These are phyloP conservation scores for Cetonia aurata DNA, from an alignment of 2,888 invertebrate genomes.

Conservation along the genomic window DNA sequence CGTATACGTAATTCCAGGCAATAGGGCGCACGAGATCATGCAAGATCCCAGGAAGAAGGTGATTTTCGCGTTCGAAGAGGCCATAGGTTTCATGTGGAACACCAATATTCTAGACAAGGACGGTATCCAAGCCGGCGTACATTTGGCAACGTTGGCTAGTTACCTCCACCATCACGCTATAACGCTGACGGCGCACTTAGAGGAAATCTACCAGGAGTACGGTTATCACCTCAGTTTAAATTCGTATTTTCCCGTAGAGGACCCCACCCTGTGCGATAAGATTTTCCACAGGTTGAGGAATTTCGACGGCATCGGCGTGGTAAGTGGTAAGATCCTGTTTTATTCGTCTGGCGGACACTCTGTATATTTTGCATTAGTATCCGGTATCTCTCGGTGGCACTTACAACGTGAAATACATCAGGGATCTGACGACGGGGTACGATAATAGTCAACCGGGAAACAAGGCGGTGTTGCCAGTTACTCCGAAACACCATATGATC, in stretches of 20 bases:
- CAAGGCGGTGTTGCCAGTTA: conserved; percentile 78
- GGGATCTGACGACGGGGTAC: conserved; percentile 92
- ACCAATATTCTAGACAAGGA: conserved; percentile 93
- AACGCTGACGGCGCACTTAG: conserved; percentile 74
- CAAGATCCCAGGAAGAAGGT: conserved; percentile 78
- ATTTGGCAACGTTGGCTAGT: conserved; percentile 81
- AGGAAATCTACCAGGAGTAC: conserved; percentile 84
- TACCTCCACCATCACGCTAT: conserved; percentile 75
- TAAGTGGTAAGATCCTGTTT: conserved; percentile 68
- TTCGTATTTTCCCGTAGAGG: conserved; percentile 91
- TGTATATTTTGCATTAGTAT: conserved; percentile 70
- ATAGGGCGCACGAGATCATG: conserved; percentile 80
- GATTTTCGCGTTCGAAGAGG: conserved; percentile 97
- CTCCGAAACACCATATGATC: conserved; percentile 87
- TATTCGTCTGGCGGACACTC: too few species aligned
- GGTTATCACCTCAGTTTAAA: conserved; percentile 91
- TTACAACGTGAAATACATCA: conserved; percentile 76
- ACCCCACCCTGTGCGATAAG: conserved; percentile 74
- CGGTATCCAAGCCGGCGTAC: conserved; percentile 91
- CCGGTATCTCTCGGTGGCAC: conserved; percentile 75
- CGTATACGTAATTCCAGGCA: conserved; percentile 68
- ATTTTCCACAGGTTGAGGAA: conserved; percentile 90
- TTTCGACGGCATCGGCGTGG: conserved; percentile 73
- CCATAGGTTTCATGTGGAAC: conserved; percentile 98
- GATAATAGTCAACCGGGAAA: conserved; percentile 80